A percentile compares a stretch with the other conserved stretches of the same genome.
Evolutionary conservation across 2,113 vertebrate genomes (phyloP).

Genomic region (Prietella phreatophila): DNA sequence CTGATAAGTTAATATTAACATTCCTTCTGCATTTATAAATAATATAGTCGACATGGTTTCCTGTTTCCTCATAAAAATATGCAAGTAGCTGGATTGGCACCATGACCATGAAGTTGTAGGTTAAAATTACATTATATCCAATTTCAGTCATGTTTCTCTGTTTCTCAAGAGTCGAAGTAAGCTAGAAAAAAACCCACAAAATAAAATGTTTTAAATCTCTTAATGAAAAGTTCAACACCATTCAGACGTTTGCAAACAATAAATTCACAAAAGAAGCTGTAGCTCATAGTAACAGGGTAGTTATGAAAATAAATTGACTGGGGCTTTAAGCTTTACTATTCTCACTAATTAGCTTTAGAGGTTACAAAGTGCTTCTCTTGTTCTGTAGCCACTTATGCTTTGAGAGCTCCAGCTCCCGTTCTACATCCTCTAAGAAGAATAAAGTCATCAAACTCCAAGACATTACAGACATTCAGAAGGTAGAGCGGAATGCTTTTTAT

Average conservation of each 20-base stretch:
- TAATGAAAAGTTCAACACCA: not conserved
- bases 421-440: slow-evolving; percentile 91
- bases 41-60: not conserved
- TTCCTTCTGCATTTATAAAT: too few species aligned
- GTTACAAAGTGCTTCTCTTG: not conserved
- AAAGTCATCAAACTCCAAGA: slow-evolving; percentile 91
- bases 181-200: not conserved
- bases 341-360: not conserved
- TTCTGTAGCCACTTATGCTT: slow-evolving; percentile 87
- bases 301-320: not conserved
- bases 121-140: not conserved
- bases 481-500: slow-evolving; percentile 51
- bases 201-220: not conserved
- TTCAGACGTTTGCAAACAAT: not conserved
- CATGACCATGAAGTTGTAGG: not conserved
- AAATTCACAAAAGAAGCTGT: not conserved
- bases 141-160: not conserved
- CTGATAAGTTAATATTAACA: not conserved
- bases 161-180: not conserved
- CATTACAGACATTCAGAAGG: slow-evolving; percentile 96
- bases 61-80: not conserved
- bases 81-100: not conserved
- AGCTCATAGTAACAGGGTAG: not conserved
- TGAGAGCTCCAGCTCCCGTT: slow-evolving; percentile 88
- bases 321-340: not conserved